Conservation (phyloP, 2,797 vertebrate genomes). For the Hydrolagus colliei region DNA sequence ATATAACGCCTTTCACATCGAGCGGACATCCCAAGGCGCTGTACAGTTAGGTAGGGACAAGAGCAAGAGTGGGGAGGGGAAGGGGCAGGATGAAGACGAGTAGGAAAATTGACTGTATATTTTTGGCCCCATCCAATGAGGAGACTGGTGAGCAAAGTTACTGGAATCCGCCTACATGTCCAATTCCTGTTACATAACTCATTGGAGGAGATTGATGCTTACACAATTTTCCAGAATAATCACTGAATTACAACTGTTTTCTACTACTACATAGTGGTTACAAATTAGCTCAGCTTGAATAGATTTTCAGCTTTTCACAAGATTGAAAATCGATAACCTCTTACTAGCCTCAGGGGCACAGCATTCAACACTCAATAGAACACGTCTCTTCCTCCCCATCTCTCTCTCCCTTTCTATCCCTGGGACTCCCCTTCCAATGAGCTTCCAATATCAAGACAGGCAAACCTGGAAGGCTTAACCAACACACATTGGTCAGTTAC, state of each 20-base stretch:
- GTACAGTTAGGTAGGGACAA: too few relatives aligned
- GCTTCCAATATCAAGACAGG: neutral
- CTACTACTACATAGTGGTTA: slow-evolving; percentile 4
- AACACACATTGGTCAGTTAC: neutral
- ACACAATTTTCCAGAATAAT: slow-evolving; percentile 23
- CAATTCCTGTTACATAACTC: neutral
- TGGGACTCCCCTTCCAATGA: too few relatives aligned
- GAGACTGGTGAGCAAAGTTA: neutral
- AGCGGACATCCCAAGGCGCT: too few relatives aligned
- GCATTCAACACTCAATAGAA: neutral
- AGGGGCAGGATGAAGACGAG: too few relatives aligned
- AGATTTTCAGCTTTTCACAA: slow-evolving; percentile 28
- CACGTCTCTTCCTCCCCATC: too few relatives aligned
- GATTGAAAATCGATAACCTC: slow-evolving; percentile 28
- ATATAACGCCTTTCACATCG: too few relatives aligned
- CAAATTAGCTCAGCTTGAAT: slow-evolving; percentile 4
- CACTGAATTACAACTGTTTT: neutral
- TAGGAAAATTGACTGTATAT: too few relatives aligned
- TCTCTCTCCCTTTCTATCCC: too few relatives aligned
- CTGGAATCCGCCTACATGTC: neutral
- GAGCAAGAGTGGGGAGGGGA: too few relatives aligned
- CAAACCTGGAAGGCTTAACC: neutral
- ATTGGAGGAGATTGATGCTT: slow-evolving; percentile 7
- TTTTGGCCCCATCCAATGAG: neutral
- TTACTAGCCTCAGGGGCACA: slow-evolving; percentile 17